A percentile compares a stretch with the other conserved stretches of the same genome.
Conservation (phyloP, 2,113 vertebrate species). For the Spizaetus ornatus region DNA sequence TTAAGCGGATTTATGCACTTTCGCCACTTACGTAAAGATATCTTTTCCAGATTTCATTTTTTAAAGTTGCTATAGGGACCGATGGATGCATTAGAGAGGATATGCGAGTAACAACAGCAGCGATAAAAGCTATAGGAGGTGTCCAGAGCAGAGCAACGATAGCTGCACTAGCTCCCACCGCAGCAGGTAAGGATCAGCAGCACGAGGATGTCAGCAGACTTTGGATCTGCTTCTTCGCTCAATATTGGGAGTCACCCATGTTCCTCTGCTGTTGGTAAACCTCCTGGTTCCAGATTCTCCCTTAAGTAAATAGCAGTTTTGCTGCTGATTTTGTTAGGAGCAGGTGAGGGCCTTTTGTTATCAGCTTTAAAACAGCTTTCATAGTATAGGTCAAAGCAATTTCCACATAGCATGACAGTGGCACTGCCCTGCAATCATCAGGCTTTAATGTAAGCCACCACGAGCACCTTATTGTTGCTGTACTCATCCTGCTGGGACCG, state of each 20-base stretch:
- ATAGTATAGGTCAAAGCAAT: neutral
- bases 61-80: neutral
- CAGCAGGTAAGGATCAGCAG: neutral
- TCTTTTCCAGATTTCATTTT: neutral
- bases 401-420: neutral
- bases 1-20: neutral
- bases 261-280: neutral
- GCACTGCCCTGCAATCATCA: neutral
- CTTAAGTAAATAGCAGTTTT: neutral
- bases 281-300: neutral
- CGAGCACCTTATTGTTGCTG: accelerated
- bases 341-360: neutral
- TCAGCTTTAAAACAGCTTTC: neutral
- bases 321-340: neutral
- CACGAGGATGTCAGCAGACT: accelerated
- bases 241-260: neutral
- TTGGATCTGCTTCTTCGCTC: neutral
- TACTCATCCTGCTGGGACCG: neutral
- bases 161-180: neutral
- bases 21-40: neutral
- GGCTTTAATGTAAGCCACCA: neutral
- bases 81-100: neutral
- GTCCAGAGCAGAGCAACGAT: neutral
- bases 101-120: neutral
- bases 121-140: neutral